phyloP scores from a whole-genome alignment of 2,888 invertebrate genomes.

The Cryptops parisi region DNA sequence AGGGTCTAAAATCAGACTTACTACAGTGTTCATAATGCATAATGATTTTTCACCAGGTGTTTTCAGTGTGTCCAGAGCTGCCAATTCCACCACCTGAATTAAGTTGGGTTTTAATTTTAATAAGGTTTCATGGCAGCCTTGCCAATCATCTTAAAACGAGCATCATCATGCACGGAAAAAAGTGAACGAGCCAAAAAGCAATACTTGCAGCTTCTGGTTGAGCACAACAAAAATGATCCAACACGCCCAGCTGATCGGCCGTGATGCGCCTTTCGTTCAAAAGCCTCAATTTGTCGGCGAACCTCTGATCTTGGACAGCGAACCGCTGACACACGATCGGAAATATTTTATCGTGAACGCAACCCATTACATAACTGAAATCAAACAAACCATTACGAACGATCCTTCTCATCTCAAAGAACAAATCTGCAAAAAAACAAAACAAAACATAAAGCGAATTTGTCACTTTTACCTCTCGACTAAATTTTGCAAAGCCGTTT shows the following conservation, averaged over 20 bases:
- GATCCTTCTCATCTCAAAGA: background rate
- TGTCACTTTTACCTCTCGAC: constrained; percentile 56
- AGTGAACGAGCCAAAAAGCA: too few species aligned
- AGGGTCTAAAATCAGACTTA: constrained; percentile 16
- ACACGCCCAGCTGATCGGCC: constrained; percentile 26
- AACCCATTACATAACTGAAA: constrained; percentile 26
- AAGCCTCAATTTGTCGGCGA: constrained; percentile 23
- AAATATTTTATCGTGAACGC: constrained; percentile 27
- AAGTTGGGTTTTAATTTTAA: too few species aligned
- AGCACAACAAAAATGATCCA: constrained; percentile 26
- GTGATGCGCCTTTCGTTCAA: constrained; percentile 23
- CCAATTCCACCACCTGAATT: constrained; percentile 27
- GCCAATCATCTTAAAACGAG: background rate
- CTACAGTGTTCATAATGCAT: constrained; percentile 28
- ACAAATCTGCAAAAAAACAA: background rate
- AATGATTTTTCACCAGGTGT: constrained; percentile 28
- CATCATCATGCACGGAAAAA: background rate
- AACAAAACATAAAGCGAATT: constrained; percentile 1
- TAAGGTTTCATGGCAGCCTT: too few species aligned
- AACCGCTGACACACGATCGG: constrained; percentile 25
- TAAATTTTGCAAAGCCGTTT: too few species aligned
- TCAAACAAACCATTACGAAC: background rate
- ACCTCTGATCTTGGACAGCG: constrained; percentile 22
- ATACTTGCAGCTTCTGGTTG: constrained; percentile 28
- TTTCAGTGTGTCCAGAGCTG: constrained; percentile 24